Conservation (phyloP, 2,113 vertebrate species). For the Halichoeres trimaculatus region DNA sequence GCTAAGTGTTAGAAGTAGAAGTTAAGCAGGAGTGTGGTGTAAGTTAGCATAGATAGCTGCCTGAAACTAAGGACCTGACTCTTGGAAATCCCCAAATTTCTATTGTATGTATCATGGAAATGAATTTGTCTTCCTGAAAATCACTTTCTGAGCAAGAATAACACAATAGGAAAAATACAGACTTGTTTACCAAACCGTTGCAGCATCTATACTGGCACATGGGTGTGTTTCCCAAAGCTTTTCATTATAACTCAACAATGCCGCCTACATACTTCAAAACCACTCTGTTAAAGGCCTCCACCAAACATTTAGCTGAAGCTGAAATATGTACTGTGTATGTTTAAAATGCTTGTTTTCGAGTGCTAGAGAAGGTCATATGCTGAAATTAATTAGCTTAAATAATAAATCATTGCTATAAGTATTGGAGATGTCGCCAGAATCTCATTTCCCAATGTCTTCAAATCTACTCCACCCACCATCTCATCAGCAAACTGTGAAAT, state of each 20-base stretch:
- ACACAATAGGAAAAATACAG: neutral
- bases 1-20: constrained; percentile 33
- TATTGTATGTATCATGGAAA: neutral
- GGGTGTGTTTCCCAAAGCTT: constrained; percentile 49
- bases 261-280: constrained; percentile 11
- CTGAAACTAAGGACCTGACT: neutral
- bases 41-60: neutral
- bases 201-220: constrained; percentile 25
- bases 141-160: constrained; percentile 13
- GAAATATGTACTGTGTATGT: neutral
- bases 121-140: constrained; percentile 4
- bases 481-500: neutral
- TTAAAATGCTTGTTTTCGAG: constrained; percentile 5
- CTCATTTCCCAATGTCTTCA: constrained; percentile 5
- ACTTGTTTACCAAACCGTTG: constrained; percentile 37
- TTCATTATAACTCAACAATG: constrained; percentile 56
- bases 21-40: constrained; percentile 9
- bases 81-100: neutral
- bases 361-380: neutral
- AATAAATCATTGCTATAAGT: constrained; percentile 14
- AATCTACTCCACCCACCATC: constrained; percentile 1
- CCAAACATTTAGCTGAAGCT: neutral
- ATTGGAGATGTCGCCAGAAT: constrained; percentile 5
- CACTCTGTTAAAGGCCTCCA: constrained; percentile 9
- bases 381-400: constrained; percentile 33